A percentile compares a stretch with the other conserved stretches of the same genome.
Evolutionary conservation across 2,888 invertebrate species (phyloP).

Genomic region (Ectemnius cavifrons): DNA sequence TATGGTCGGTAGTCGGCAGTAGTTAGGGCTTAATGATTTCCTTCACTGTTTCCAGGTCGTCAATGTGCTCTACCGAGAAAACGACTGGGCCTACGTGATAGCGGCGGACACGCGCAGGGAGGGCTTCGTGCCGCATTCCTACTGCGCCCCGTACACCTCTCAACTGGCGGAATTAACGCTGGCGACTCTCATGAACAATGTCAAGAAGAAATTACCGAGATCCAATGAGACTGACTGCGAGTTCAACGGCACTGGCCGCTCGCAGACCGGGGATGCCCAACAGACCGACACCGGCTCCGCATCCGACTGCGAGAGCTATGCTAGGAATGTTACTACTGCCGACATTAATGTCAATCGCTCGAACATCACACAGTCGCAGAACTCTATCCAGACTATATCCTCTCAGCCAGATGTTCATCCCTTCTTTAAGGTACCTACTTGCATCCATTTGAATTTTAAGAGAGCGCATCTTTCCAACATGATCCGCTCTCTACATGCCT

Average conservation of each 20-base stretch:
- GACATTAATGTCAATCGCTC: slow-evolving; percentile 75
- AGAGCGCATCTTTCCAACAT: not conserved
- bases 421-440: slow-evolving; percentile 79
- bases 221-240: slow-evolving; percentile 73
- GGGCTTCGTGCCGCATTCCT: slow-evolving; percentile 96
- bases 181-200: slow-evolving; percentile 80
- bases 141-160: slow-evolving; percentile 92
- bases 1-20: too few species aligned
- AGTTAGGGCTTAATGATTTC: too few species aligned
- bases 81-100: slow-evolving; percentile 98
- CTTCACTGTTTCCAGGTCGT: slow-evolving; percentile 82
- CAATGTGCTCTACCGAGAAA: slow-evolving; percentile 96
- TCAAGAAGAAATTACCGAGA: slow-evolving; percentile 92
- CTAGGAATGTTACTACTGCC: slow-evolving; percentile 79
- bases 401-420: slow-evolving; percentile 81
- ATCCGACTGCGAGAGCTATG: slow-evolving; percentile 83
- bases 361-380: slow-evolving; percentile 79
- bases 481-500: slow-evolving; percentile 2
- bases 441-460: not conserved
- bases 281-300: slow-evolving; percentile 79
- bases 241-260: slow-evolving; percentile 65
- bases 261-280: slow-evolving; percentile 72
- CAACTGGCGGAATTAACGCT: slow-evolving; percentile 85
- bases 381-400: slow-evolving; percentile 79
- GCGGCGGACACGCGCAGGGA: slow-evolving; percentile 93